Base-by-base conservation (phyloP, 2,888 invertebrate species). In the Amiota mariae region DNA sequence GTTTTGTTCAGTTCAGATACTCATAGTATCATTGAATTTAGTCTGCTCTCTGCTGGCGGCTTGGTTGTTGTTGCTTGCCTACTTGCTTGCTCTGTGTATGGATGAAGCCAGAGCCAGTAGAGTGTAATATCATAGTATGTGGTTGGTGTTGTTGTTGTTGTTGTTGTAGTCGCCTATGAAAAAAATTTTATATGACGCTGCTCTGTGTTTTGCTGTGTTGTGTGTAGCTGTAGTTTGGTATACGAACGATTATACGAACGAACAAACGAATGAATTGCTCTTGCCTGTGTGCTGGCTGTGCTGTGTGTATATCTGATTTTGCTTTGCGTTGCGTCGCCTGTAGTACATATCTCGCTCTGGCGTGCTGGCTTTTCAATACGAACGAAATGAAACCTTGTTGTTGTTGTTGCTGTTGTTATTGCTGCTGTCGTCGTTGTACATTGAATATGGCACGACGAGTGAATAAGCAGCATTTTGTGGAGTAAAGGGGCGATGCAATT, bases 271-370 rank as follows among this genome's bases (percentile, higher is more conserved):
- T n/a, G 12, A n/a, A n/a, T n/a, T 51, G 54, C 54, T n/a, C n/a
- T 51, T 51, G 15, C n/a, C n/a, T n/a, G n/a, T n/a, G n/a, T n/a
- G 20, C 20, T 59, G 18, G 8, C 59, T 18, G 2, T 2, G 4
- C 48, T 71, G 47, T 71, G 51, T 48, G 18, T 15, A 20, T 59
- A 59, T 59, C 46, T 71, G 67, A 10, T 20, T 36, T 59, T 57
- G 20, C 12, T n/a, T 63, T 63, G 49, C 49, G 15, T 49, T 67
- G 66, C 66, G 15, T 68, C 36, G 80, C 73, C 68, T 77, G 61
- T 72, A 46, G 63, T 63, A 46, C n/a, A 46, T 63, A 63, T 63
- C 63, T 67, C 67, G 20, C 67, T 68, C 67, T 68, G 67, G 9
- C 51, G 20, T 47, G 59, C 18, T 64, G 4, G 47, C 18, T 18